These are phyloP conservation scores for Podarcis muralis DNA, from an alignment of 2,113 vertebrate species.

Conservation along the genomic window DNA sequence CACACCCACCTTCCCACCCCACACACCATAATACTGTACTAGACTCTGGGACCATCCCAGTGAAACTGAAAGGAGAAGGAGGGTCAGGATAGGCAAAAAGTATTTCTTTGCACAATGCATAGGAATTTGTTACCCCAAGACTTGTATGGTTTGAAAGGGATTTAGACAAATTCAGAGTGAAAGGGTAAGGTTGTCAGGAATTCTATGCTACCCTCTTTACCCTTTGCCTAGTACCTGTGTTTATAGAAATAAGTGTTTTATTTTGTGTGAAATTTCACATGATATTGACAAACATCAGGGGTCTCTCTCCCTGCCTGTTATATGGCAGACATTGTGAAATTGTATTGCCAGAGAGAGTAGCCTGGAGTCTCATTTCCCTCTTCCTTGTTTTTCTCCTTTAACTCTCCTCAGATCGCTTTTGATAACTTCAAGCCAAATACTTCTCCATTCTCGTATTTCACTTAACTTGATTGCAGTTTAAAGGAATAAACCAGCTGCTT, in stretches of 20 bases:
- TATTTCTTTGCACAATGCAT: no score
- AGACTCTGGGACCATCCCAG: no score
- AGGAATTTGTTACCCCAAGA: no score
- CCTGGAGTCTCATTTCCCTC: no score
- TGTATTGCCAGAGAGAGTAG: not conserved
- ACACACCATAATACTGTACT: no score
- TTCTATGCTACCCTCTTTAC: not conserved
- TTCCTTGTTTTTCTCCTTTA: not conserved
- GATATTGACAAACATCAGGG: not conserved
- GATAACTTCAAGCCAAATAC: not conserved
- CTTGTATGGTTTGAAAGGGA: no score
- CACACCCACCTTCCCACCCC: no score
- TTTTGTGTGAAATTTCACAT: not conserved
- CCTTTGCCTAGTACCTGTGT: not conserved
- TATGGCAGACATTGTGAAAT: not conserved
- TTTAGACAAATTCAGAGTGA: no score
- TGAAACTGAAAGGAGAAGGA: no score
- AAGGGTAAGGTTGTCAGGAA: no score
- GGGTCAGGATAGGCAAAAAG: no score
- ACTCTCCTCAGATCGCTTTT: not conserved
- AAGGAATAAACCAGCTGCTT: not conserved
- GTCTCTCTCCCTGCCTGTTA: not conserved
- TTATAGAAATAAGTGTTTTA: not conserved
- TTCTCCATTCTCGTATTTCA: not conserved
- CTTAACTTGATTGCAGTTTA: not conserved